Evolutionary conservation across 2,113 vertebrate genomes (phyloP).

Genomic region (Chionomys nivalis): DNA sequence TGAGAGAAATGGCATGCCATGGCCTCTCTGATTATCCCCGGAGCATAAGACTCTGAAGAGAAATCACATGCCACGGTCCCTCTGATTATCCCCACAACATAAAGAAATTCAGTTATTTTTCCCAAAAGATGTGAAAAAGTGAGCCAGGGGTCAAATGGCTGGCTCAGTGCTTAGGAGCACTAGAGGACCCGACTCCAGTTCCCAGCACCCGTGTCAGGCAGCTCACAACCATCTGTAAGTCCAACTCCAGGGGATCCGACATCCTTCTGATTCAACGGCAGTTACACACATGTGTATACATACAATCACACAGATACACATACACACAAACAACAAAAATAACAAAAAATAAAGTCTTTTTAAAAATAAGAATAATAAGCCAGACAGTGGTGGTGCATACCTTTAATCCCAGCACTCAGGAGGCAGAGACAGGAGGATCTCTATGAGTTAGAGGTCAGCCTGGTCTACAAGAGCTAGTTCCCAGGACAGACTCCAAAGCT

Average conservation of each 20-base stretch:
- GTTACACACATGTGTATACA: neutral
- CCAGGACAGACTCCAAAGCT: too few species aligned
- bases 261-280: neutral
- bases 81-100: neutral
- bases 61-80: neutral
- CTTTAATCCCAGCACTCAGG: too few species aligned
- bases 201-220: neutral
- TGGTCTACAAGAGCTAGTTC: too few species aligned
- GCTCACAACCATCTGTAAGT: neutral
- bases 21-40: neutral
- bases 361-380: neutral
- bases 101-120: conserved; percentile 43
- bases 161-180: neutral
- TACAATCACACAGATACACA: neutral
- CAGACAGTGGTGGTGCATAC: too few species aligned
- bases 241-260: neutral
- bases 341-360: neutral
- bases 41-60: conserved; percentile 42
- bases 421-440: too few species aligned
- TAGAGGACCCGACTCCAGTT: neutral
- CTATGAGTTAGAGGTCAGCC: too few species aligned
- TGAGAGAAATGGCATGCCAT: neutral
- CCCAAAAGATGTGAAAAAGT: neutral
- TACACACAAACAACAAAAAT: neutral
- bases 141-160: neutral